phyloP scores from a whole-genome alignment of 2,888 invertebrate genomes.

The Calameuta idolon region DNA sequence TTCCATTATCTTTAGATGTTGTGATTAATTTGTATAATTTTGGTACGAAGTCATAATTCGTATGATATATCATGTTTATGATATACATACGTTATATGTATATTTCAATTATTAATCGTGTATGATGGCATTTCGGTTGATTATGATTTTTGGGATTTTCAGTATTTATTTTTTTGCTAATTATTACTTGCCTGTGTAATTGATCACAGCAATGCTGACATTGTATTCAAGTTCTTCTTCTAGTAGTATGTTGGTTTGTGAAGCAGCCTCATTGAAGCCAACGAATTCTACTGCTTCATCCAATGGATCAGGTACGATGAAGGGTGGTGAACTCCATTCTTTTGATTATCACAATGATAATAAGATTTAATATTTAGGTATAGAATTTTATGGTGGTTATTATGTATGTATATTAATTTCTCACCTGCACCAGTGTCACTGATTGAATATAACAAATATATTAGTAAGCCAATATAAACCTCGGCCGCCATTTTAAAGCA shows the following conservation, averaged over 20 bases:
- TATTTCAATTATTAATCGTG: not conserved
- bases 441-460: constrained; percentile 9
- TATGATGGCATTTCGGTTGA: not conserved
- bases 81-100: not conserved
- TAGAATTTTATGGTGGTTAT: not conserved
- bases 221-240: constrained; percentile 68
- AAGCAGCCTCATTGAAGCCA: constrained; percentile 4
- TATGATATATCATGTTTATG: not conserved
- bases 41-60: not conserved
- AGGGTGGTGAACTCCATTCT: constrained; percentile 31
- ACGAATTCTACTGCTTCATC: constrained; percentile 21
- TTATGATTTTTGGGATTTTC: not conserved
- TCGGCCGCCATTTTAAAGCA: constrained; percentile 20
- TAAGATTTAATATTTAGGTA: not conserved
- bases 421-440: constrained; percentile 10
- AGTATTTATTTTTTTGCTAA: not conserved
- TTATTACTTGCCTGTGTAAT: constrained; percentile 64
- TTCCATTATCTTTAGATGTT: not conserved
- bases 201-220: constrained; percentile 67
- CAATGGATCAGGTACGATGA: constrained; percentile 27
- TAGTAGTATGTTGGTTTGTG: constrained; percentile 60
- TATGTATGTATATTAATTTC: not conserved
- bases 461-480: constrained; percentile 19
- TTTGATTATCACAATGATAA: not conserved
- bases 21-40: constrained; percentile 1